These are phyloP conservation scores for Lampris megalopsis DNA, from an alignment of 2,113 vertebrate species.

Conservation along the genomic window DNA sequence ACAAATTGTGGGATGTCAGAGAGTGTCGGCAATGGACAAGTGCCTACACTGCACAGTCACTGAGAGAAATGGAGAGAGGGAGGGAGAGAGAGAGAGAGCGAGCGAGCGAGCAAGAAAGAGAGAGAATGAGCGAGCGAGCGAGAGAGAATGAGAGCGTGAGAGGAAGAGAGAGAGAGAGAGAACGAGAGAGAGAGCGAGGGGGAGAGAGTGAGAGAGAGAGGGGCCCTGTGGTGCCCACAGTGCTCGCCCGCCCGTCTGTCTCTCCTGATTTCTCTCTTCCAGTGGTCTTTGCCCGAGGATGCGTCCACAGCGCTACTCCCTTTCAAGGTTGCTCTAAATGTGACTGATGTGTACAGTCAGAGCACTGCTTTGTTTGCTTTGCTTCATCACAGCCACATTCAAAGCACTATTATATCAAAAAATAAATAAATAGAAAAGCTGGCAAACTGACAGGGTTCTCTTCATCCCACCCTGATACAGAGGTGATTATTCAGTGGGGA, in stretches of 20 bases:
- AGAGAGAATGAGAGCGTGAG: too few species aligned
- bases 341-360: constrained; percentile 72
- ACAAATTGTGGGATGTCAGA: constrained; percentile 58
- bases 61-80: too few species aligned
- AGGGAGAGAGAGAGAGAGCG: too few species aligned
- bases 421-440: constrained; percentile 37
- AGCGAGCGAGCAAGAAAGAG: too few species aligned
- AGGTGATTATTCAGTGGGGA: constrained; percentile 41
- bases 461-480: constrained; percentile 37
- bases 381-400: constrained; percentile 52
- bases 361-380: constrained; percentile 66
- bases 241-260: constrained; percentile 67
- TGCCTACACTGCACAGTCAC: constrained; percentile 70
- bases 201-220: constrained; percentile 6
- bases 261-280: constrained; percentile 68
- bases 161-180: constrained; percentile 52
- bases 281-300: constrained; percentile 53
- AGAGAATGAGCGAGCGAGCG: too few species aligned
- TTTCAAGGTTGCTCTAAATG: constrained; percentile 80
- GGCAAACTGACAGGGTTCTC: constrained; percentile 19
- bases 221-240: constrained; percentile 43
- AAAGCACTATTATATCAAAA: constrained; percentile 55
- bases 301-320: constrained; percentile 57
- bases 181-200: constrained; percentile 63
- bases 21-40: constrained; percentile 67